A percentile compares a stretch with the other conserved stretches of the same genome.
Conservation (phyloP, 2,888 invertebrate genomes). For the Anthophora plumipes region DNA sequence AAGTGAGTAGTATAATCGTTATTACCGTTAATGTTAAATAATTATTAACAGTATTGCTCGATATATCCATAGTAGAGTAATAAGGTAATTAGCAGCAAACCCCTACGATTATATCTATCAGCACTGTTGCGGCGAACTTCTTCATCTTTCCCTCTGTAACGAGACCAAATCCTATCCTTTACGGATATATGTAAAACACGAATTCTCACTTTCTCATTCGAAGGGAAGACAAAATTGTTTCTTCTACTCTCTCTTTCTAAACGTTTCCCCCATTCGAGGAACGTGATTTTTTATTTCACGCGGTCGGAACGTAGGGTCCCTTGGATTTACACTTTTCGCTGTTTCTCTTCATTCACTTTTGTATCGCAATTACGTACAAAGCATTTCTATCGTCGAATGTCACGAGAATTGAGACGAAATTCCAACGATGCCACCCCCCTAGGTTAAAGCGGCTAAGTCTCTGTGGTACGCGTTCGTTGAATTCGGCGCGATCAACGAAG, state of each 20-base stretch:
- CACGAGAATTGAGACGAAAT: slow-evolving; percentile 56
- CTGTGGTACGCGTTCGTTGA: slow-evolving; percentile 64
- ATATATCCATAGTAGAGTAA: slow-evolving; percentile 50
- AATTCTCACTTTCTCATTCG: not conserved
- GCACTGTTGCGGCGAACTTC: not conserved
- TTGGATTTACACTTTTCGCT: not conserved
- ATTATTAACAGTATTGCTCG: slow-evolving; percentile 53
- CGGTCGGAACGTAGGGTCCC: slow-evolving; percentile 34
- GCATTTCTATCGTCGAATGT: slow-evolving; percentile 28
- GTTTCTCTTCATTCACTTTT: not conserved
- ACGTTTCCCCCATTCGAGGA: slow-evolving; percentile 44
- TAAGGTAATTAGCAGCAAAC: slow-evolving; percentile 42
- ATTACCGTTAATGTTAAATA: slow-evolving; percentile 46
- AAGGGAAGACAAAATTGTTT: not conserved
- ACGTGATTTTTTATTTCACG: slow-evolving; percentile 26
- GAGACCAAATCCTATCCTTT: slow-evolving; percentile 4
- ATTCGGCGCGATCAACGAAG: slow-evolving; percentile 28
- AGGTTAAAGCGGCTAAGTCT: slow-evolving; percentile 71
- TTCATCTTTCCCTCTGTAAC: not conserved
- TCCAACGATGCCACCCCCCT: slow-evolving; percentile 55
- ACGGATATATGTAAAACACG: not conserved
- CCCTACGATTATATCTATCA: slow-evolving; percentile 24
- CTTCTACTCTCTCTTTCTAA: not conserved
- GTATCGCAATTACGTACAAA: slow-evolving; percentile 19
- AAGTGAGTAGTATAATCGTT: slow-evolving; percentile 41